phyloP scores from a whole-genome alignment of 92 coral and sea anemone genomes.

The Isaurus tuberculatus region DNA sequence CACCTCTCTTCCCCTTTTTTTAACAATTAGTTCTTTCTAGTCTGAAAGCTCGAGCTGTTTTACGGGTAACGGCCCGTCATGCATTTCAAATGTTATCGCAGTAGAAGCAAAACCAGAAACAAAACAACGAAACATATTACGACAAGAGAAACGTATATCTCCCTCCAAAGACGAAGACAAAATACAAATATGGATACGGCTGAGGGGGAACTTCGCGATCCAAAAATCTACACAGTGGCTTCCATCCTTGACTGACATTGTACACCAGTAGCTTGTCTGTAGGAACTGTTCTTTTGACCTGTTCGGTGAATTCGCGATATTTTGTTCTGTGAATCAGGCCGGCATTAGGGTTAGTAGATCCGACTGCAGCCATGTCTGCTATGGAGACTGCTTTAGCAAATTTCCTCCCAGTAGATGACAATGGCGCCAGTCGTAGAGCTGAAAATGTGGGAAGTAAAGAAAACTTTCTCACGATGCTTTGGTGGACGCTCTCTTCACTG shows the following conservation, averaged over 20 bases:
- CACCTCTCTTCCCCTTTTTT: no score
- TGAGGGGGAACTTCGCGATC: constrained; percentile 19
- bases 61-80: no score
- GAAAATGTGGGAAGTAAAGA: no score
- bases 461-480: constrained; percentile 4
- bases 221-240: constrained; percentile 12
- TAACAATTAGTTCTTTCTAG: no score
- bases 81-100: no score
- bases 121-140: no score
- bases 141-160: no score
- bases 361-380: constrained; percentile 32
- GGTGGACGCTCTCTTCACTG: constrained; percentile 19
- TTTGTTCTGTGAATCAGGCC: constrained; percentile 19
- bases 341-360: constrained; percentile 17
- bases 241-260: constrained; percentile 29
- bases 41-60: no score
- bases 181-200: no score
- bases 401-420: constrained; percentile 33
- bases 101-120: no score
- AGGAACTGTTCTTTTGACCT: constrained; percentile 11
- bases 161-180: no score
- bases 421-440: no score
- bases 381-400: constrained; percentile 8
- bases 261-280: constrained; percentile 17
- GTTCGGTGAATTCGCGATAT: constrained; percentile 29